These are phyloP conservation scores for Lacerta agilis DNA, from an alignment of 2,797 vertebrate species.

Conservation along the genomic window DNA sequence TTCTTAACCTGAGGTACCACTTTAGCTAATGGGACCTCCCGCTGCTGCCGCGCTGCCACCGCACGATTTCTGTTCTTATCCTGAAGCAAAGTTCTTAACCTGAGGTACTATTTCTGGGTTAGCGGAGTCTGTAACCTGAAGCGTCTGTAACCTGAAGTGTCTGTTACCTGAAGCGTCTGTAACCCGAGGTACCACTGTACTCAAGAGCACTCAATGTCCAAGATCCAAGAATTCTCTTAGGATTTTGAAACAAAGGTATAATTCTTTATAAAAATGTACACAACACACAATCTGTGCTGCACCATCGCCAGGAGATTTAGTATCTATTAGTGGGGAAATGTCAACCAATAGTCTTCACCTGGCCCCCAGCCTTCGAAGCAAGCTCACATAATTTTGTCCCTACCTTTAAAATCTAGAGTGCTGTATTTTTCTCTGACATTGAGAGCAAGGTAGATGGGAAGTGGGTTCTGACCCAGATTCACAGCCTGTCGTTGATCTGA, in stretches of 20 bases:
- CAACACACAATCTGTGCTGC: background rate
- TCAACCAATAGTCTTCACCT: background rate
- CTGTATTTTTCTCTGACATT: constrained; percentile 75
- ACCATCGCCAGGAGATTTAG: background rate
- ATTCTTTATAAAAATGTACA: background rate
- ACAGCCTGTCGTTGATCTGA: constrained; percentile 79
- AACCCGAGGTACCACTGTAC: too few relatives aligned
- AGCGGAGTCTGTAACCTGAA: too few relatives aligned
- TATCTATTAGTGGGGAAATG: background rate
- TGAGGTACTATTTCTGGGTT: too few relatives aligned
- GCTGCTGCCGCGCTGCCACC: too few relatives aligned
- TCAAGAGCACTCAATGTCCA: too few relatives aligned
- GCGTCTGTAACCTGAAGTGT: too few relatives aligned
- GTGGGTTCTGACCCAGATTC: constrained; percentile 78
- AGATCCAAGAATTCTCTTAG: background rate
- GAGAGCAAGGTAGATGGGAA: constrained; percentile 78
- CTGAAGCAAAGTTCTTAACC: too few relatives aligned
- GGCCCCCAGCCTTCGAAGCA: background rate
- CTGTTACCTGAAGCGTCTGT: too few relatives aligned
- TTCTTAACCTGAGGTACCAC: too few relatives aligned
- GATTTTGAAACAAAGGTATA: background rate
- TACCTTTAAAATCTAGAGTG: constrained; percentile 82
- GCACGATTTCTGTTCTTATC: too few relatives aligned
- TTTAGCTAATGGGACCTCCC: too few relatives aligned
- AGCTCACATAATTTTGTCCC: background rate